Percentiles rank a stretch among this genome's conserved stretches.
Evolutionary conservation across 2,888 invertebrate genomes (phyloP).

Genomic region (Scaptomyza polygonia): DNA sequence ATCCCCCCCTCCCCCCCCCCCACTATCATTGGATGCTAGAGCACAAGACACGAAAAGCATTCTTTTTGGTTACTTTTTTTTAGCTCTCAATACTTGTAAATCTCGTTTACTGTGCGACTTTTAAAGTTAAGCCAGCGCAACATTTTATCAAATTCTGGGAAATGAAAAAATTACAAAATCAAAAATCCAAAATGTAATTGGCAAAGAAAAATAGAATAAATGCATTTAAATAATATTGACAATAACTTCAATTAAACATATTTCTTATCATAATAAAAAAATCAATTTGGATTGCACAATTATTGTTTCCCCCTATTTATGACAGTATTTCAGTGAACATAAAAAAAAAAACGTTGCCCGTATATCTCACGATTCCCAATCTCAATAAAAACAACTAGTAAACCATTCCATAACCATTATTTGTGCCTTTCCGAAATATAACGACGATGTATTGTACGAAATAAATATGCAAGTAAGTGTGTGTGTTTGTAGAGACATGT

Average conservation of each 20-base stretch:
- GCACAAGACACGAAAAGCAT: slow-evolving; percentile 34
- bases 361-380: slow-evolving; percentile 69
- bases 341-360: slow-evolving; percentile 18
- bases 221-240: not conserved
- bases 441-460: slow-evolving; percentile 62
- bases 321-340: slow-evolving; percentile 19
- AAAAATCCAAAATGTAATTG: no score
- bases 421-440: slow-evolving; percentile 78
- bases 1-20: not conserved
- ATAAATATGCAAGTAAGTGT: slow-evolving; percentile 5
- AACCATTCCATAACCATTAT: slow-evolving; percentile 73
- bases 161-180: slow-evolving; percentile 1
- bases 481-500: slow-evolving; percentile 16
- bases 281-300: slow-evolving; percentile 11
- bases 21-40: slow-evolving; percentile 20
- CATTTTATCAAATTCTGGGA: slow-evolving; percentile 14
- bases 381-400: slow-evolving; percentile 66
- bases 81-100: slow-evolving; percentile 72
- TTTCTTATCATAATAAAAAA: not conserved
- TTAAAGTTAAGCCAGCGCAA: slow-evolving; percentile 17
- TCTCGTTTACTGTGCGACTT: slow-evolving; percentile 62
- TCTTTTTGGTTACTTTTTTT: slow-evolving; percentile 36
- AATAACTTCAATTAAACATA: not conserved
- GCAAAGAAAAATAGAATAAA: not conserved
- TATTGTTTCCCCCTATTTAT: slow-evolving; percentile 26